Conservation (phyloP, 2,888 invertebrate genomes). For the Drosophila nr. fundita region DNA sequence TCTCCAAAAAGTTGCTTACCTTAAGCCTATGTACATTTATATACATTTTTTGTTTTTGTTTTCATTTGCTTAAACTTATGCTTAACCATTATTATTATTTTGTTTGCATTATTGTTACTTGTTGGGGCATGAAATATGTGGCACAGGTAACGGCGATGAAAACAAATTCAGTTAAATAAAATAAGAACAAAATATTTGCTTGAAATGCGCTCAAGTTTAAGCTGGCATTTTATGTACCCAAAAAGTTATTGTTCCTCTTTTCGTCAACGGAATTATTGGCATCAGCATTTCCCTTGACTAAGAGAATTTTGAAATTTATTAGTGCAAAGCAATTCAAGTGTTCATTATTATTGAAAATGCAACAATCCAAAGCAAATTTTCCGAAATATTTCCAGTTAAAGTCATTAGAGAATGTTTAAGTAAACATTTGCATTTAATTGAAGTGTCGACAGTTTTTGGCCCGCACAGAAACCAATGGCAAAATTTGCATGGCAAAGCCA, state of each 20-base stretch:
- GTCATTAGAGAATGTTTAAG: slow-evolving; percentile 8
- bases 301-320: neutral
- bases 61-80: slow-evolving; percentile 53
- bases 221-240: slow-evolving; percentile 19
- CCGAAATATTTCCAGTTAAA: too few species aligned
- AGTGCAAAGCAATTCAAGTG: neutral
- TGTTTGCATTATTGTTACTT: slow-evolving; percentile 37
- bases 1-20: slow-evolving; percentile 24
- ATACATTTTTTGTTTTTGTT: neutral
- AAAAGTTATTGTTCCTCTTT: neutral
- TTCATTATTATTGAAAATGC: neutral
- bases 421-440: slow-evolving; percentile 24
- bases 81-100: slow-evolving; percentile 63
- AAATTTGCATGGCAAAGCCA: slow-evolving; percentile 47
- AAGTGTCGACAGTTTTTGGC: slow-evolving; percentile 8
- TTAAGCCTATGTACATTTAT: slow-evolving; percentile 24
- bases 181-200: slow-evolving; percentile 1
- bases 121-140: slow-evolving; percentile 32
- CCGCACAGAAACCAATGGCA: slow-evolving; percentile 37
- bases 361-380: neutral
- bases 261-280: neutral
- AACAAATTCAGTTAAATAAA: slow-evolving; percentile 28
- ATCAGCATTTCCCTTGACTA: neutral
- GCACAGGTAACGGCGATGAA: slow-evolving; percentile 25
- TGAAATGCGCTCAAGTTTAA: slow-evolving; percentile 33